Percentiles rank a stretch among this genome's conserved stretches.
Conservation (phyloP, 2,797 vertebrate genomes). For the Channallabes apus region DNA sequence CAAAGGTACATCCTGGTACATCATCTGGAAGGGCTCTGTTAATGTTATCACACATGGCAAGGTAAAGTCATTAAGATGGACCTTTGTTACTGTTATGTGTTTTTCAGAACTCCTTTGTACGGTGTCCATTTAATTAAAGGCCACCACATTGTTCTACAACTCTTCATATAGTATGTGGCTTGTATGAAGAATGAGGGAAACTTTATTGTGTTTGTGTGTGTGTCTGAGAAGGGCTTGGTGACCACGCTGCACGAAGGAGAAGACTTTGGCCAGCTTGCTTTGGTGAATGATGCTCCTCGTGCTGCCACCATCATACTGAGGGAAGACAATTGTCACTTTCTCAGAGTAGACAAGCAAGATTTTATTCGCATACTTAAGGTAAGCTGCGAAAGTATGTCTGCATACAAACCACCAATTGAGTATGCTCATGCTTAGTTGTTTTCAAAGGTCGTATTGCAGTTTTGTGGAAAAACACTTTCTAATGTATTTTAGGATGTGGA, state of each 20-base stretch:
- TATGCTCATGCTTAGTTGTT: not conserved
- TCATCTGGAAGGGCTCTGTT: constrained; percentile 97
- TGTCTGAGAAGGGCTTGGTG: constrained; percentile 82
- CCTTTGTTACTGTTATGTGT: constrained; percentile 24
- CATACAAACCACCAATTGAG: not conserved
- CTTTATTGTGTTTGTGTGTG: constrained; percentile 19
- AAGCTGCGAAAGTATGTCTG: constrained; percentile 2
- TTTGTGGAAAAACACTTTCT: not conserved
- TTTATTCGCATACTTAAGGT: constrained; percentile 96
- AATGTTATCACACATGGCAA: constrained; percentile 97
- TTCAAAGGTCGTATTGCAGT: not conserved
- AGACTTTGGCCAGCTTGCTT: constrained; percentile 91
- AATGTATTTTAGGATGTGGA: constrained; percentile 84
- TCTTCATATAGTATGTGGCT: not conserved
- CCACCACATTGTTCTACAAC: constrained; percentile 20
- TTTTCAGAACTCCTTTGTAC: constrained; percentile 17
- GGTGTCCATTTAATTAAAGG: constrained; percentile 26
- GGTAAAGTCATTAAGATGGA: constrained; percentile 67
- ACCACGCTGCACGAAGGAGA: constrained; percentile 91
- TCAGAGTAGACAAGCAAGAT: constrained; percentile 92
- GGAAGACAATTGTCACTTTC: constrained; percentile 94
- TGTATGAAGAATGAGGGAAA: constrained; percentile 1
- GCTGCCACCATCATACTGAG: constrained; percentile 91
- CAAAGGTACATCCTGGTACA: constrained; percentile 97
- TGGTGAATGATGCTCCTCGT: constrained; percentile 91